A percentile compares a stretch with the other conserved stretches of the same genome.
Evolutionary conservation across 2,797 vertebrate species (phyloP).

Genomic region (Pristis pectinata): DNA sequence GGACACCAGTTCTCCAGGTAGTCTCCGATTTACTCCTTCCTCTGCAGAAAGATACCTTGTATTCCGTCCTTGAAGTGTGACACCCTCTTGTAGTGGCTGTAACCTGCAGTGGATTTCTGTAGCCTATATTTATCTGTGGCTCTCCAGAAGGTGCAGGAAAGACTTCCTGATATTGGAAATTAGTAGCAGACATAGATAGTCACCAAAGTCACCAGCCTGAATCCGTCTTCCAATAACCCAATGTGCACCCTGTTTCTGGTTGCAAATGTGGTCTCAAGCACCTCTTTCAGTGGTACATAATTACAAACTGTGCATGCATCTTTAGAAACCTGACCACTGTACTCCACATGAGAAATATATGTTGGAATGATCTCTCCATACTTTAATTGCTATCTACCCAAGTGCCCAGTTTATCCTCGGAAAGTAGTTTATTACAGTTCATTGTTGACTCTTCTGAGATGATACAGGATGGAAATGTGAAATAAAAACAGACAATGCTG

Average conservation of each 20-base stretch:
- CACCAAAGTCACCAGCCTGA: neutral
- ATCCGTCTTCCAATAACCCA: neutral
- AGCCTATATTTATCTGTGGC: neutral
- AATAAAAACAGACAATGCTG: too few relatives aligned
- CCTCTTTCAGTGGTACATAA: neutral
- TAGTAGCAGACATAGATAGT: neutral
- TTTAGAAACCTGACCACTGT: neutral
- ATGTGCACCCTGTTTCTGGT: neutral
- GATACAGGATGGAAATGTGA: neutral
- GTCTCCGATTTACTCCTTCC: neutral
- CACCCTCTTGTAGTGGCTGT: too few relatives aligned
- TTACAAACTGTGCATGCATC: neutral
- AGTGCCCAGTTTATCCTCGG: neutral
- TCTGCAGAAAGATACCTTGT: neutral
- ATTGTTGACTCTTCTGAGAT: neutral
- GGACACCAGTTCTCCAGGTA: neutral
- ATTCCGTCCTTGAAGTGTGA: neutral
- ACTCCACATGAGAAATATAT: neutral
- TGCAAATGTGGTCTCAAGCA: neutral
- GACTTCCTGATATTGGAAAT: too few relatives aligned
- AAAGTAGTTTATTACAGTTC: too few relatives aligned
- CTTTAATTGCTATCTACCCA: neutral
- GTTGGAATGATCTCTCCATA: neutral
- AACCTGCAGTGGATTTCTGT: neutral
- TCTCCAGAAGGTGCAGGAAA: too few relatives aligned